Evolutionary conservation across 2,113 vertebrate genomes (phyloP), one percentile per base, ranked within the genome.

Genomic region (Mastomys natalensis): DNA sequence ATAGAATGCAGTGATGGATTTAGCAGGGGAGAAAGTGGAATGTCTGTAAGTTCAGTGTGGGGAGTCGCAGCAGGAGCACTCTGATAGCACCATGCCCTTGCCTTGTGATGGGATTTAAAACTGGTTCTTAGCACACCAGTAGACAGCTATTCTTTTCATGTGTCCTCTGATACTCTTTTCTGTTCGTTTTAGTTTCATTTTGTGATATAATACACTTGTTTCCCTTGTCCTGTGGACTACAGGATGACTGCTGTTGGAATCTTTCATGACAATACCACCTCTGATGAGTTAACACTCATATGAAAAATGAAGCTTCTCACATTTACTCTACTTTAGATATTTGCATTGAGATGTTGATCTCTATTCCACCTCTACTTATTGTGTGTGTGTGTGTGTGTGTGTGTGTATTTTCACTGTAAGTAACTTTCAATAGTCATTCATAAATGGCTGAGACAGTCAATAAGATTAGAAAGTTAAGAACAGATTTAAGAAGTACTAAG

Each of bases 21-120:
- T 51, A 15, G 74, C 64, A 40, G 95, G 85, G n/a, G 73, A 94
- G 90, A 95, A 94, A 81, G 86, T 84, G 86, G 94, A 95, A 91
- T 45, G 74, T 76, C 45, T 92, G 48, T 90, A 84, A 91, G 81
- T 26, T 74, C 91, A 40, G 53, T 62, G 64, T 31, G 43, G n/a
- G 4, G 51, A 90, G 48, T 85, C 9, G 10, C 22, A 95, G 86
- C 26, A 37, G 40, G 43, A 34, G 43, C 10, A 34, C 4, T 19
- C 40, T 34, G 40, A 48, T 66, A 64, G 62, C 16, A 37, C 64
- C 43, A 48, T 22, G 43, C 2, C 62, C 13, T 86, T 21, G n/a
- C 8, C 40, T 45, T 64, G 40, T 45, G 26, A 34, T 64, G 17
- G 16, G 60, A 64, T 68, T 84, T 84, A 40, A 43, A 31, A 11